Conservation (phyloP, 1,140 invertebrate genomes). For the Sitophilus oryzae region DNA sequence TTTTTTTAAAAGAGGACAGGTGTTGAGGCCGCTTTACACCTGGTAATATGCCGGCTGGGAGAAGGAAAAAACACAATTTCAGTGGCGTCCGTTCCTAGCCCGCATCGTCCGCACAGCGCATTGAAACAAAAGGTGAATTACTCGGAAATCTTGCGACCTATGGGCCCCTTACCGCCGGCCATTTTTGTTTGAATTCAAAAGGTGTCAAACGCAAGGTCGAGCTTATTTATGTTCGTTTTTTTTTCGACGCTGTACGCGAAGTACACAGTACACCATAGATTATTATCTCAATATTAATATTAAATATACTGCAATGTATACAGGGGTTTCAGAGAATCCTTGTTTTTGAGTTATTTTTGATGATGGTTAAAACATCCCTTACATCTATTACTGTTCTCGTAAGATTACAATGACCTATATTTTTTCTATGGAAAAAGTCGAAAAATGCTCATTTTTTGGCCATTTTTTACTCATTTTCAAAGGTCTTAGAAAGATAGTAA, state of each 20-base stretch:
- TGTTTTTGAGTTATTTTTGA: too few relatives aligned
- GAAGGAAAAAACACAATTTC: constrained; percentile 19
- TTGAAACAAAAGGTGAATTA: not conserved
- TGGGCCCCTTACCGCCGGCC: not conserved
- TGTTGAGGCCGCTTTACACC: constrained; percentile 35
- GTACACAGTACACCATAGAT: too few relatives aligned
- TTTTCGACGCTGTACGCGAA: not conserved
- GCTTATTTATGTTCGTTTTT: not conserved
- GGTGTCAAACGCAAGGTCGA: not conserved
- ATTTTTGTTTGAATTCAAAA: not conserved
- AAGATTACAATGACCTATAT: too few relatives aligned
- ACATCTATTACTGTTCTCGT: too few relatives aligned
- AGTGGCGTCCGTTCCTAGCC: constrained; percentile 22
- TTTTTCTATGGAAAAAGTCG: too few relatives aligned
- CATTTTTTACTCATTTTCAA: too few relatives aligned
- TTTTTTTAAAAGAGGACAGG: constrained; percentile 36
- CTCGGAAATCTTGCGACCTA: not conserved
- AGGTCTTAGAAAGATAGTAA: too few relatives aligned
- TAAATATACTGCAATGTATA: too few relatives aligned
- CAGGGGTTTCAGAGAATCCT: too few relatives aligned
- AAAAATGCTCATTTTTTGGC: too few relatives aligned
- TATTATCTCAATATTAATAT: too few relatives aligned
- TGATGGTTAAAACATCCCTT: too few relatives aligned
- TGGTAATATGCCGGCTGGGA: constrained; percentile 37
- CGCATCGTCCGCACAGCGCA: not conserved